phyloP scores from a whole-genome alignment of 2,797 vertebrate species.

The Sciaenops ocellatus region DNA sequence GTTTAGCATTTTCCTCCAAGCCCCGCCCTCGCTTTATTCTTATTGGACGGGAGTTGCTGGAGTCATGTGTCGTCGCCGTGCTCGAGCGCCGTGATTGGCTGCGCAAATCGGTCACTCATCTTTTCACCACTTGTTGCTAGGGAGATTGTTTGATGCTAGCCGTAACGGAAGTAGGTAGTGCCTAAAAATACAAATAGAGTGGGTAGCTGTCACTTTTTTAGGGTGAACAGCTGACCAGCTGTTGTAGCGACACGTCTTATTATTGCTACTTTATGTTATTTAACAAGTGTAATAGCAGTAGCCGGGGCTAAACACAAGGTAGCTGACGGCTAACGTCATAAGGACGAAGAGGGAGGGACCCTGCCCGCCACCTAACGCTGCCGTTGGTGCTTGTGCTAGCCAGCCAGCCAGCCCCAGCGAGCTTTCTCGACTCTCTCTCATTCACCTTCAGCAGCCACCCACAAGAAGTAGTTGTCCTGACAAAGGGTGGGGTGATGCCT shows the following conservation, averaged over 20 bases:
- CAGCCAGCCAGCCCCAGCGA: constrained; percentile 67
- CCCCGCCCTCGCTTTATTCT: constrained; percentile 55
- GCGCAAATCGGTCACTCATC: constrained; percentile 56
- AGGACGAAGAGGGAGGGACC: constrained; percentile 81
- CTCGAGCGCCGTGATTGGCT: constrained; percentile 56
- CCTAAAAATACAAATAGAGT: constrained; percentile 61
- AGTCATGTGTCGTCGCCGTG: constrained; percentile 64
- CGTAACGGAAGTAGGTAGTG: constrained; percentile 82
- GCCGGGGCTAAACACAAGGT: constrained; percentile 32
- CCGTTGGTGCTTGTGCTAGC: constrained; percentile 66
- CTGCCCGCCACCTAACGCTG: constrained; percentile 62
- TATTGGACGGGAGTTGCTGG: constrained; percentile 76
- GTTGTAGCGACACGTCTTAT: not conserved
- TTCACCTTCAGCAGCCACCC: constrained; percentile 83
- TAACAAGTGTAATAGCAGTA: constrained; percentile 1
- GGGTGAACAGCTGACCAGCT: constrained; percentile 25
- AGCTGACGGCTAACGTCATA: constrained; percentile 67
- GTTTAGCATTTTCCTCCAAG: constrained; percentile 48
- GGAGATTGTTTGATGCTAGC: constrained; percentile 85
- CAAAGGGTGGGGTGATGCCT: constrained; percentile 78
- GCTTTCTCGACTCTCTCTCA: constrained; percentile 75
- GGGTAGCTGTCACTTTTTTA: constrained; percentile 60
- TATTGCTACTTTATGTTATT: not conserved
- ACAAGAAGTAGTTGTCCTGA: constrained; percentile 76
- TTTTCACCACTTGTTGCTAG: constrained; percentile 90